Conservation (phyloP, 2,888 invertebrate genomes). For the Pseudococcus viburni region DNA sequence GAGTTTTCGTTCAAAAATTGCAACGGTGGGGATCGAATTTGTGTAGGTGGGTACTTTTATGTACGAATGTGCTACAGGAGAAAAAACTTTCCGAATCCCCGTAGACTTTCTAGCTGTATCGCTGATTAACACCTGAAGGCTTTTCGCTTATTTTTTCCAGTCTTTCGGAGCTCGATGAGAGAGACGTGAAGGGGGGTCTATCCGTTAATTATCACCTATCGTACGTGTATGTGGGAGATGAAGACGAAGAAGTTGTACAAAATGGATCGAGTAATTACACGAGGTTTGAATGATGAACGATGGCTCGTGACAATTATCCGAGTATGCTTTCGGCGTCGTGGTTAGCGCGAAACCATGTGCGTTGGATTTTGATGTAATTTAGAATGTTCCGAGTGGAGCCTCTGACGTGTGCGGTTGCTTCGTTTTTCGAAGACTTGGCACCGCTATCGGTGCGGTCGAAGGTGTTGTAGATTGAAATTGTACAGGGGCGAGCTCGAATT, state of each 20-base stretch:
- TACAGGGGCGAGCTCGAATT: neutral
- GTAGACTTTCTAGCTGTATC: slow-evolving; percentile 21
- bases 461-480: no score
- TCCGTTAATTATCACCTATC: neutral
- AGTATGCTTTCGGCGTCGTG: neutral
- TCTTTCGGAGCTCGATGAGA: neutral
- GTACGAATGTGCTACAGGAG: neutral
- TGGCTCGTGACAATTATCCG: neutral
- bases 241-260: no score
- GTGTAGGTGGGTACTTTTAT: neutral
- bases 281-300: neutral
- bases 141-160: neutral
- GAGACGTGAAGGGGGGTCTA: neutral
- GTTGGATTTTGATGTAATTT: neutral
- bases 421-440: no score
- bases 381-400: neutral
- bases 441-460: no score
- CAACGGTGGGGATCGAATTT: neutral
- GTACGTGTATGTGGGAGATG: no score
- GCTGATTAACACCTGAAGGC: slow-evolving; percentile 59
- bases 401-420: no score
- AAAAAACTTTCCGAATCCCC: slow-evolving; percentile 60
- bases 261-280: neutral
- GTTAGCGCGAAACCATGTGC: neutral
- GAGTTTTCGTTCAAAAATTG: neutral